These are phyloP conservation scores for Chymomyza caudatula DNA, from an alignment of 2,888 invertebrate species.

Conservation along the genomic window DNA sequence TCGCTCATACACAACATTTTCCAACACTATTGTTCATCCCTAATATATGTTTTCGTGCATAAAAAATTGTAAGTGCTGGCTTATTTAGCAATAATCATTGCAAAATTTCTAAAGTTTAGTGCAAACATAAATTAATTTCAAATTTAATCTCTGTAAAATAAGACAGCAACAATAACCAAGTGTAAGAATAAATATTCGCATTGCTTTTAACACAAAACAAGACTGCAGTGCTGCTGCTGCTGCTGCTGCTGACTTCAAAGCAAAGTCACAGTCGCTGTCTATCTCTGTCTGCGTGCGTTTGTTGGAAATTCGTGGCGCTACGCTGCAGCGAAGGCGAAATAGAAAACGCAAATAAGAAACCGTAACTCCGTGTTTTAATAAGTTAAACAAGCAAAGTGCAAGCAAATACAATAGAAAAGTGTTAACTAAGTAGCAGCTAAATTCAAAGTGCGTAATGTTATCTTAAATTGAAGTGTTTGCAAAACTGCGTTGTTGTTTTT, in stretches of 20 bases:
- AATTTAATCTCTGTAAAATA: neutral
- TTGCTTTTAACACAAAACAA: conserved; percentile 53
- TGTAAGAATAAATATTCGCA: conserved; percentile 37
- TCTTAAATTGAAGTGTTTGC: conserved; percentile 24
- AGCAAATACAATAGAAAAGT: conserved; percentile 19
- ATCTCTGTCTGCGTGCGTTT: conserved; percentile 67
- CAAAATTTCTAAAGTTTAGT: neutral
- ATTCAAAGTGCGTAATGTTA: conserved; percentile 46
- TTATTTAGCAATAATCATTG: neutral
- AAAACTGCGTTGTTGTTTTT: conserved; percentile 36
- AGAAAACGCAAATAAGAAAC: conserved; percentile 45
- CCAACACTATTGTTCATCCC: conserved; percentile 1
- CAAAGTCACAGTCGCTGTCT: conserved; percentile 57
- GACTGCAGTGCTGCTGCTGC: conserved; percentile 24
- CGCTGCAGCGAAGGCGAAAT: conserved; percentile 43
- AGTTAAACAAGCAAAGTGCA: conserved; percentile 36
- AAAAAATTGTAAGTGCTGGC: conserved; percentile 50
- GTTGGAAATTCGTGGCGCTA: conserved; percentile 48
- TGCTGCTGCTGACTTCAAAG: conserved; percentile 21
- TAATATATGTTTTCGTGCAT: conserved; percentile 1
- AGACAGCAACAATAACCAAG: neutral
- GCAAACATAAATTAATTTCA: neutral
- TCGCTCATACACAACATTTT: neutral
- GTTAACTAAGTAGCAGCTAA: conserved; percentile 29
- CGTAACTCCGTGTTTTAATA: conserved; percentile 19